Conservation (phyloP, 2,888 invertebrate genomes). For the Melanophora roralis region DNA sequence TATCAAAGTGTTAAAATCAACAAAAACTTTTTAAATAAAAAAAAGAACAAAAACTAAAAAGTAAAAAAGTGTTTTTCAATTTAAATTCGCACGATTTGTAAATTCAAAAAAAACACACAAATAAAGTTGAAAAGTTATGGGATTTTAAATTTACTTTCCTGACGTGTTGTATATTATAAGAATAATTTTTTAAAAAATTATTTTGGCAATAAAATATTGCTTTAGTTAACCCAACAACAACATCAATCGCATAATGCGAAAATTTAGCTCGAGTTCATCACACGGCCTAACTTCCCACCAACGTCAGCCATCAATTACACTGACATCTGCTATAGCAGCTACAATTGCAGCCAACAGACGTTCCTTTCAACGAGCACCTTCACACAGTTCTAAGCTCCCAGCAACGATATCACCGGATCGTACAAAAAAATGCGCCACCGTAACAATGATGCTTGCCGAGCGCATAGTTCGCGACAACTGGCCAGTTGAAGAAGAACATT, state of each 20-base stretch:
- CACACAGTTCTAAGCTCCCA: constrained; percentile 31
- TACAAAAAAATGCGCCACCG: constrained; percentile 68
- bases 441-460: constrained; percentile 74
- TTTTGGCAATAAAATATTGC: not conserved
- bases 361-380: constrained; percentile 22
- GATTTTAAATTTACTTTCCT: constrained; percentile 34
- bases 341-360: not conserved
- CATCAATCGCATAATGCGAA: constrained; percentile 37
- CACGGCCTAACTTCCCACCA: not conserved
- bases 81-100: constrained; percentile 43
- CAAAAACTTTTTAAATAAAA: not conserved
- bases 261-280: constrained; percentile 19
- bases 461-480: constrained; percentile 72
- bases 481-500: constrained; percentile 74
- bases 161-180: constrained; percentile 58
- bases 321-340: not conserved
- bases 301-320: not conserved
- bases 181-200: constrained; percentile 20
- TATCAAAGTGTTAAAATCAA: constrained; percentile 33
- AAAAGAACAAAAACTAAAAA: constrained; percentile 5
- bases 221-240: not conserved
- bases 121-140: not conserved
- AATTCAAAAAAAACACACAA: not conserved
- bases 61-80: constrained; percentile 27
- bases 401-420: constrained; percentile 58